Evolutionary conservation across 2,888 invertebrate species (phyloP).

Genomic region (Euplexia lucipara): DNA sequence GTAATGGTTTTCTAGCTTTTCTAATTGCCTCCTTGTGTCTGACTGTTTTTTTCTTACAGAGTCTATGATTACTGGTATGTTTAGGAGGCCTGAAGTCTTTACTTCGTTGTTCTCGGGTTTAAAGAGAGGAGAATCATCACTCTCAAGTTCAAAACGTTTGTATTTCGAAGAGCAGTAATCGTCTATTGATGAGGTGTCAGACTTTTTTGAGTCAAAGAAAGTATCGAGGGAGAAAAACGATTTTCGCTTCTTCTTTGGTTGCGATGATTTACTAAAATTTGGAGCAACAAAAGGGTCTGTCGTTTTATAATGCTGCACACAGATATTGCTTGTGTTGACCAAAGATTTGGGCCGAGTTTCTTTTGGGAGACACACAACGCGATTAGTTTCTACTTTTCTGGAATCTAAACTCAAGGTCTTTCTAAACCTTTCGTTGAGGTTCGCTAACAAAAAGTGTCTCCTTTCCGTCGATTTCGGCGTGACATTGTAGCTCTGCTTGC

Average conservation of each 20-base stretch:
- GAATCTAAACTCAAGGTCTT: slow-evolving; percentile 89
- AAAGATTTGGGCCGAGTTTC: slow-evolving; percentile 86
- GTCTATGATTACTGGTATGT: slow-evolving; percentile 86
- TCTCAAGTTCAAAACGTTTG: slow-evolving; percentile 88
- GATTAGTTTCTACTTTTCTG: slow-evolving; percentile 84
- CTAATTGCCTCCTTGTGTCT: slow-evolving; percentile 85
- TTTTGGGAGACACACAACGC: slow-evolving; percentile 80
- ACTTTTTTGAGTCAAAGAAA: slow-evolving; percentile 88
- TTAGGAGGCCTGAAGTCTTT: slow-evolving; percentile 86
- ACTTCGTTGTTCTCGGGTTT: slow-evolving; percentile 79
- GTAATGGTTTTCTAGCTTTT: slow-evolving; percentile 88
- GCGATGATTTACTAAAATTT: slow-evolving; percentile 83
- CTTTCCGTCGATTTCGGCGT: slow-evolving; percentile 88
- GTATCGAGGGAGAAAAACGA: slow-evolving; percentile 90
- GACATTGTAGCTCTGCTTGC: slow-evolving; percentile 86
- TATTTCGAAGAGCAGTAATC: slow-evolving; percentile 90
- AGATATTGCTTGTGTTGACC: slow-evolving; percentile 84
- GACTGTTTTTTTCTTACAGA: slow-evolving; percentile 87
- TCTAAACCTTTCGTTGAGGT: slow-evolving; percentile 87
- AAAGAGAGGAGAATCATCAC: slow-evolving; percentile 88
- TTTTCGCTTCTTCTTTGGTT: slow-evolving; percentile 88
- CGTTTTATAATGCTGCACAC: slow-evolving; percentile 81
- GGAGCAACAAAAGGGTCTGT: slow-evolving; percentile 77
- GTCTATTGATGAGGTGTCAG: slow-evolving; percentile 88
- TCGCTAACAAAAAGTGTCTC: slow-evolving; percentile 84